Base-by-base conservation (phyloP, 2,113 vertebrate species). In the Heloderma charlesbogerti region DNA sequence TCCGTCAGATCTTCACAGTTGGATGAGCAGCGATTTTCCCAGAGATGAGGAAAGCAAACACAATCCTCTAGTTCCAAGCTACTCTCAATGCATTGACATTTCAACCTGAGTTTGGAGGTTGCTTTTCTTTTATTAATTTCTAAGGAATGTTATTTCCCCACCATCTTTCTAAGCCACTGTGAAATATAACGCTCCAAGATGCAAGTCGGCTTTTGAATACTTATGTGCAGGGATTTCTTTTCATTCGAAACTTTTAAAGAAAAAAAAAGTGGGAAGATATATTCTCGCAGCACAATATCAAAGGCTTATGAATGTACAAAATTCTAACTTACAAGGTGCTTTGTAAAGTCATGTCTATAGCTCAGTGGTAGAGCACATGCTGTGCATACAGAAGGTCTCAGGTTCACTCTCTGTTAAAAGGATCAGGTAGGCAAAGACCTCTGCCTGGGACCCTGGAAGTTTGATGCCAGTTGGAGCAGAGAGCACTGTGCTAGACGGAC, bases 21-120 rank as follows among this genome's bases (percentile, higher is more conserved):
- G 93, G 87, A 88, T 92, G 81, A 95, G 89, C 92, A 96, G 89
- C 93, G 95, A 93, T 96, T 95, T 95, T 95, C 96, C 60, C 94
- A 93, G 94, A 94, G 60, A 69, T 94, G 93, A 95, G 71, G 92
- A 91, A 0, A 95, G 86, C 84, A 96, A 93, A 94, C 91, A 87
- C 86, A 95, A 94, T 67, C 69, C 81, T 89, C 86, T 84, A 74
- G 57, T 93, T 93, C 51, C 85, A 94, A 78, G 86, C 87, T 91
- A 88, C 78, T 93, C 71, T 84, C 54, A 31, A 40, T 15, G 90
- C 90, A 90, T 92, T 94, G 94, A 92, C 95, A 94, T 95, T 95
- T 95, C 89, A 92, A 94, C 51, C 79, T 90, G 86, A 94, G 91
- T 90, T 91, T 81, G 91, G 78, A 95, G 92, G 83, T 84, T 89